phyloP scores from a whole-genome alignment of 2,888 invertebrate genomes.

The Rhamnusium bicolor region DNA sequence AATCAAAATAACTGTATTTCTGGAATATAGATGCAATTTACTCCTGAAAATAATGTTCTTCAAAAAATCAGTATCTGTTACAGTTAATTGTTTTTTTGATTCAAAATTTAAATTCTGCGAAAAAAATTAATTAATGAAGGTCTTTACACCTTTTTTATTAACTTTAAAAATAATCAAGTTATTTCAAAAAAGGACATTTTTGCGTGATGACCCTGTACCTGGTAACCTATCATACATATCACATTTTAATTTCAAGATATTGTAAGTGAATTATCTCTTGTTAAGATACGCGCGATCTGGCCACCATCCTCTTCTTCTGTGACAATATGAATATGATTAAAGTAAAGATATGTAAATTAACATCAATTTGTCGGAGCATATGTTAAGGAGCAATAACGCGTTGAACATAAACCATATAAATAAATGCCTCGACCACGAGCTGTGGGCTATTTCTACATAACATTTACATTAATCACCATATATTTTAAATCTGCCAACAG shows the following conservation, averaged over 20 bases:
- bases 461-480: slow-evolving; percentile 40
- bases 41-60: too few relatives aligned
- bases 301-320: slow-evolving; percentile 39
- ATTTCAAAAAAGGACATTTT: too few relatives aligned
- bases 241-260: slow-evolving; percentile 1
- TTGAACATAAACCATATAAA: slow-evolving; percentile 18
- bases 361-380: slow-evolving; percentile 38
- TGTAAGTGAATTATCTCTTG: slow-evolving; percentile 33
- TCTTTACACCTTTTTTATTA: too few relatives aligned
- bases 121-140: too few relatives aligned
- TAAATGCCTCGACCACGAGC: slow-evolving; percentile 29
- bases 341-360: slow-evolving; percentile 43
- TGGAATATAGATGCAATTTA: too few relatives aligned
- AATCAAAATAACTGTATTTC: too few relatives aligned
- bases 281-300: slow-evolving; percentile 30
- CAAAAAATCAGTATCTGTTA: too few relatives aligned
- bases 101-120: too few relatives aligned
- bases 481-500: slow-evolving; percentile 31
- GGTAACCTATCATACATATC: neutral
- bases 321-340: slow-evolving; percentile 43
- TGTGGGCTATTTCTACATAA: slow-evolving; percentile 37
- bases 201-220: too few relatives aligned
- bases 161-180: too few relatives aligned
- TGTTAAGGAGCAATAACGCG: slow-evolving; percentile 31
- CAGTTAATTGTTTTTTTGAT: too few relatives aligned